Base-by-base conservation (phyloP, 1,140 invertebrate genomes). In the Homarus americanus region DNA sequence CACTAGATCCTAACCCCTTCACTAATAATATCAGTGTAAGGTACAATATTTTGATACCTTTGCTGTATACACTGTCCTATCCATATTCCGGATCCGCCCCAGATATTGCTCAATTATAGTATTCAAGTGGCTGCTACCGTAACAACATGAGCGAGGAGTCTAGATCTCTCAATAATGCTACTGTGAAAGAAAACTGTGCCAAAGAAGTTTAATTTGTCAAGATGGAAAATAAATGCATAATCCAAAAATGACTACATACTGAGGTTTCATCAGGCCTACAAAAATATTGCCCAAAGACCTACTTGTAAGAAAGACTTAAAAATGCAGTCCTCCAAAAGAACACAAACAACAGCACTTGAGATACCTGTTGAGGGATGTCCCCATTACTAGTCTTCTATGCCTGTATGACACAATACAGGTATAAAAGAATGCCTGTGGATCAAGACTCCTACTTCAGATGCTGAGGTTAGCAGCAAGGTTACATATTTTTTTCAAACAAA, bases 71-170 rank as follows among this genome's bases (percentile, higher is more conserved):
- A 69, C 40, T 69, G 17, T 40, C n/a, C 24, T 28, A 63, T 40
- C 58, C 38, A 83, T 10, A 83, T 83, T n/a, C 82, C 69, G 82
- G 82, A 83, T 66, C 53, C 82, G 36, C 38, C 82, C 82, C 82
- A n/a, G 63, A 83, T 66, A 69, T 69, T 83, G 82, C 82, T 69
- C 82, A 83, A n/a, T 38, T 79, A 79, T 7, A 79, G 44, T 36
- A 44, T 20, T 83, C 34, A 66, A 20, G 28, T 24, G 69, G 58
- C 82, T 83, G 63, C 36, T 83, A 83, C 82, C 82, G 32, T 83
- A 32, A 83, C 63, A 69, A 83, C 53, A 69, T 36, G 1, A 69
- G 63, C 40, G 17, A 28, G 58, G 41, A 58, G 80, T 63, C 80
- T 44, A 44, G 40, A 49, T 44, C 10, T 32, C 40, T 41, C 1